Percentiles rank a stretch among this genome's conserved stretches.
These are phyloP conservation scores for Onychomys arenicola DNA, from an alignment of 2,797 vertebrate genomes.

Conservation along the genomic window DNA sequence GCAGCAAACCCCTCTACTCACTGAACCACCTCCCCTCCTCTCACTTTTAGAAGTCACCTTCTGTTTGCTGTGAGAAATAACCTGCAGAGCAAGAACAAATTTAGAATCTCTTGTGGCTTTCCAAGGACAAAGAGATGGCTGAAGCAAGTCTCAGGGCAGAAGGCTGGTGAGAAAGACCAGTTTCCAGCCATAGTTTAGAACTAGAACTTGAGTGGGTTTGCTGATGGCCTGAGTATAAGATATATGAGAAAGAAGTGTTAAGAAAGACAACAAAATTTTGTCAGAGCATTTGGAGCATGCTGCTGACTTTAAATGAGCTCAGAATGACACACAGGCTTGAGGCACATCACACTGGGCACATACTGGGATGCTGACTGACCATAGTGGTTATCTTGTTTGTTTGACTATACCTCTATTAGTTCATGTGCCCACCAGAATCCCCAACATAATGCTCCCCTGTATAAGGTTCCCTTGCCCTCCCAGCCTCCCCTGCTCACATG, in stretches of 20 bases:
- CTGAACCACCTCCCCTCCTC: background rate
- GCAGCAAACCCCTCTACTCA: background rate
- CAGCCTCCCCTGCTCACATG: background rate
- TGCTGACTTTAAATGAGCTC: no score
- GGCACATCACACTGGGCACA: background rate
- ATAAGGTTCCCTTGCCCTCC: background rate
- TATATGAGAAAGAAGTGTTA: background rate
- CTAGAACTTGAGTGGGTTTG: background rate
- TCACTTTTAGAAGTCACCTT: background rate
- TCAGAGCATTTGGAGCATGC: background rate
- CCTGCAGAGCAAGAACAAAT: background rate
- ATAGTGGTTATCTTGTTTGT: fast-evolving
- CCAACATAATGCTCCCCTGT: background rate
- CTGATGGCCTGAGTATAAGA: background rate
- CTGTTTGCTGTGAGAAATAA: background rate
- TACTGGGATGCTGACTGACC: background rate
- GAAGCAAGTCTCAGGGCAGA: background rate
- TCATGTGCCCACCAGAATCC: background rate
- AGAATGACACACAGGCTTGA: background rate
- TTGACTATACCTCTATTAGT: background rate
- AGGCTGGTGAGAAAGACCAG: background rate
- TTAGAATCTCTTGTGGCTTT: background rate
- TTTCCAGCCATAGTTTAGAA: background rate
- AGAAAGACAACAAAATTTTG: background rate
- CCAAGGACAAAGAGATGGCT: background rate